Conservation (phyloP, 2,888 invertebrate species). For the Dendrolimus houi region DNA sequence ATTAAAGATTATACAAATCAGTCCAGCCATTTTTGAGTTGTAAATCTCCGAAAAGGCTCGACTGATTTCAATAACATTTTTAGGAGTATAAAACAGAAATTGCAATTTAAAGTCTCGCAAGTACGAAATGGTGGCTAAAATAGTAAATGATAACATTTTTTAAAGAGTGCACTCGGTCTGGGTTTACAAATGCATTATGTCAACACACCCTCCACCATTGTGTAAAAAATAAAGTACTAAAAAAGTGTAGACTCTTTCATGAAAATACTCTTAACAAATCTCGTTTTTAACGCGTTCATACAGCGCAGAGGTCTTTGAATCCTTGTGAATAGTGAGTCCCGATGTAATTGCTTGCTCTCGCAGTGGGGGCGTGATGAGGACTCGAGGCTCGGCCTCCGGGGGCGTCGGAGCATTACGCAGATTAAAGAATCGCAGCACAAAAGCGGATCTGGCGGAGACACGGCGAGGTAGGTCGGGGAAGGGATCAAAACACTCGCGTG, state of each 20-base stretch:
- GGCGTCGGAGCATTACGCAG: conserved; percentile 16
- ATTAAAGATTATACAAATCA: no score
- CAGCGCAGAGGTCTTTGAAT: background rate
- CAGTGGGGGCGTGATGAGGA: background rate
- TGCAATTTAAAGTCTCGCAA: no score
- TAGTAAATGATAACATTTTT: no score
- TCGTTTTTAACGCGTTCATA: background rate
- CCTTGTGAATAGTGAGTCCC: background rate
- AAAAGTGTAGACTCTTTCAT: background rate
- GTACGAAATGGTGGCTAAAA: no score
- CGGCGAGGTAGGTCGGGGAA: conserved; percentile 7
- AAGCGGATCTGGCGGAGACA: background rate
- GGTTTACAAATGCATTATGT: no score
- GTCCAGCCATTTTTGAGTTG: no score
- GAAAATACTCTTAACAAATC: background rate
- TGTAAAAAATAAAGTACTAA: background rate
- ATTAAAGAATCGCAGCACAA: conserved; percentile 15
- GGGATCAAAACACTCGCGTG: no score
- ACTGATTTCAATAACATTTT: no score
- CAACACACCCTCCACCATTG: no score
- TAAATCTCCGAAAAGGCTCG: no score
- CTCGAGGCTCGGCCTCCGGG: background rate
- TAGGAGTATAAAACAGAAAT: no score
- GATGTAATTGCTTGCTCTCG: background rate
- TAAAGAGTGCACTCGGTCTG: no score